phyloP scores from a whole-genome alignment of 1,140 invertebrate genomes.

The Drosophila pallidifrons region DNA sequence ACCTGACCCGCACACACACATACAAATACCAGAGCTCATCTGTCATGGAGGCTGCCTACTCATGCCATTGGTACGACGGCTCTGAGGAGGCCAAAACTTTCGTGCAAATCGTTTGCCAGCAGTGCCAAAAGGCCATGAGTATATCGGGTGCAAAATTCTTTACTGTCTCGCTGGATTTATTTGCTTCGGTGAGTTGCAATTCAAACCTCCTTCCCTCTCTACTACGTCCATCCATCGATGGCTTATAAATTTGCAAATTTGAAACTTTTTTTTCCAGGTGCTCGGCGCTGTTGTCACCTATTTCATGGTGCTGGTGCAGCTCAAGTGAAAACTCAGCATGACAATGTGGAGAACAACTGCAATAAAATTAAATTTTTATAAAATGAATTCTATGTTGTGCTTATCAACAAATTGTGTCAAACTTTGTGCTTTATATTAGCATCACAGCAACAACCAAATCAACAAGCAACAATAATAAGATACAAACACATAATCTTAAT shows the following conservation, averaged over 20 bases:
- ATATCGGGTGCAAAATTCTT: slow-evolving; percentile 95
- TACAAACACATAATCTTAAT: slow-evolving; percentile 22
- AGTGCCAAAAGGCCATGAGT: slow-evolving; percentile 94
- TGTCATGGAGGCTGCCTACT: slow-evolving; percentile 95
- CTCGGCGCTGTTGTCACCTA: slow-evolving; percentile 95
- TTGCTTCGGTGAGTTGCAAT: slow-evolving; percentile 90
- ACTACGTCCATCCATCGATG: background rate
- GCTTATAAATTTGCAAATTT: slow-evolving; percentile 32
- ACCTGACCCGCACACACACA: background rate
- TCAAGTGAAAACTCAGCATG: slow-evolving; percentile 87
- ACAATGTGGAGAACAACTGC: slow-evolving; percentile 11
- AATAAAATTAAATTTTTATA: slow-evolving; percentile 35
- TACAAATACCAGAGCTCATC: slow-evolving; percentile 90
- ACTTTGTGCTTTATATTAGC: slow-evolving; percentile 30
- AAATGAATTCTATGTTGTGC: slow-evolving; percentile 41
- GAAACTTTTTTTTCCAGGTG: slow-evolving; percentile 86
- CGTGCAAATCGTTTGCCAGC: slow-evolving; percentile 95
- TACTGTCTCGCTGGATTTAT: slow-evolving; percentile 93
- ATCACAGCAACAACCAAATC: slow-evolving; percentile 14
- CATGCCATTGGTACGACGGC: slow-evolving; percentile 94
- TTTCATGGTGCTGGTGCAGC: slow-evolving; percentile 95
- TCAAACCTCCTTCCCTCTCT: background rate
- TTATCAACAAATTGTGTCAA: slow-evolving; percentile 46
- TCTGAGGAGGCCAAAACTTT: slow-evolving; percentile 95
- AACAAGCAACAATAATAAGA: background rate